Evolutionary conservation across 2,113 vertebrate genomes (phyloP).

Genomic region (Chroicocephalus ridibundus): DNA sequence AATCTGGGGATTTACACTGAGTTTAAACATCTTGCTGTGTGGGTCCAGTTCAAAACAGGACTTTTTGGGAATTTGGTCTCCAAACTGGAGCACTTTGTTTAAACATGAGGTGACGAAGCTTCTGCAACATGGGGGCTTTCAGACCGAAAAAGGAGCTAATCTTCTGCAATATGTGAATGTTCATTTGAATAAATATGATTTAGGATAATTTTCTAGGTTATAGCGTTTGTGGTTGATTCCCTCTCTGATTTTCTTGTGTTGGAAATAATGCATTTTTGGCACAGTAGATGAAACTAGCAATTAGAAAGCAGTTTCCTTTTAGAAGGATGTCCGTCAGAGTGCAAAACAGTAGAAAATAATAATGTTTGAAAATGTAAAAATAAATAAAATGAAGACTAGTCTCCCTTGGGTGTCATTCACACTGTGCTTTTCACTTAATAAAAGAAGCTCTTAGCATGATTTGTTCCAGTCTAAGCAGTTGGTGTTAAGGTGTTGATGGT

Average conservation of each 20-base stretch:
- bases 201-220: background rate
- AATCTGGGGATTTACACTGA: background rate
- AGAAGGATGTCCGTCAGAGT: background rate
- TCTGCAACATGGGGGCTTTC: background rate
- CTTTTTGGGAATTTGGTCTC: background rate
- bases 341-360: slow-evolving; percentile 5
- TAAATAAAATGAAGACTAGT: slow-evolving; percentile 26
- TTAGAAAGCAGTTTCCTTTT: background rate
- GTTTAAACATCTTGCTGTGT: background rate
- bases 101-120: background rate
- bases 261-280: background rate
- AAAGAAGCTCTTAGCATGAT: background rate
- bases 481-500: slow-evolving; percentile 44
- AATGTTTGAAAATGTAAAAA: slow-evolving; percentile 10
- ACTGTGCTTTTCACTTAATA: slow-evolving; percentile 14
- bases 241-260: background rate
- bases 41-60: background rate
- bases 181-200: background rate
- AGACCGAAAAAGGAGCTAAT: background rate
- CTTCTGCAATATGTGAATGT: background rate
- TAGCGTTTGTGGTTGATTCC: background rate
- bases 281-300: background rate
- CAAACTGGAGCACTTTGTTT: background rate
- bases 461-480: slow-evolving; percentile 30
- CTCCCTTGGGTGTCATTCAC: slow-evolving; percentile 16